Percentiles rank a stretch among this genome's conserved stretches.
These are phyloP conservation scores for Lepus oiostolus DNA, from an alignment of 2,797 vertebrate species.

Conservation along the genomic window DNA sequence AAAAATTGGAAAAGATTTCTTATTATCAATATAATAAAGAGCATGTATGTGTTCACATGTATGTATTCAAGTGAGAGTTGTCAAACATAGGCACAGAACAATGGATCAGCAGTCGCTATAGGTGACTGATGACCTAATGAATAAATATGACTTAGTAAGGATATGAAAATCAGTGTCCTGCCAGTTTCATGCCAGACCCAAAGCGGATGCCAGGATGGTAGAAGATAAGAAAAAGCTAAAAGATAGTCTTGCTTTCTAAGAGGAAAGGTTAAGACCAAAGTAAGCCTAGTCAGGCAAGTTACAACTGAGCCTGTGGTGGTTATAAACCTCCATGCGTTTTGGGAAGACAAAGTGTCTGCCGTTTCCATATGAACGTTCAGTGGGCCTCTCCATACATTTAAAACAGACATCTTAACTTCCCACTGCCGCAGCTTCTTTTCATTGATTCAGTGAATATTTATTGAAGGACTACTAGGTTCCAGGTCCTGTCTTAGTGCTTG, in stretches of 20 bases:
- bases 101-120: neutral
- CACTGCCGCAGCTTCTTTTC: neutral
- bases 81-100: neutral
- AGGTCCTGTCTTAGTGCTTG: neutral
- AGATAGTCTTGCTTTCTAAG: neutral
- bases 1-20: neutral
- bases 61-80: neutral
- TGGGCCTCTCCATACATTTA: slow-evolving; percentile 23
- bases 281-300: neutral
- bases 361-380: neutral
- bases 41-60: neutral
- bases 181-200: neutral
- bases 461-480: neutral
- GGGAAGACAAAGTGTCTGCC: neutral
- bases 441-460: slow-evolving; percentile 20
- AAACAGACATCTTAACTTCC: slow-evolving; percentile 27
- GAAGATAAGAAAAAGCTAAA: slow-evolving; percentile 29
- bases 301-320: neutral
- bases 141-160: neutral
- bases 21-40: neutral
- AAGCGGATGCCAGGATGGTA: slow-evolving; percentile 5
- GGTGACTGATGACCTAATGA: neutral
- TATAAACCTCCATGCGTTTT: slow-evolving; percentile 4
- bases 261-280: neutral
- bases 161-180: slow-evolving; percentile 21